Evolutionary conservation across 2,888 invertebrate genomes (phyloP), one percentile per base, ranked within the genome.

Genomic region (Sceliomorpha sp.): DNA sequence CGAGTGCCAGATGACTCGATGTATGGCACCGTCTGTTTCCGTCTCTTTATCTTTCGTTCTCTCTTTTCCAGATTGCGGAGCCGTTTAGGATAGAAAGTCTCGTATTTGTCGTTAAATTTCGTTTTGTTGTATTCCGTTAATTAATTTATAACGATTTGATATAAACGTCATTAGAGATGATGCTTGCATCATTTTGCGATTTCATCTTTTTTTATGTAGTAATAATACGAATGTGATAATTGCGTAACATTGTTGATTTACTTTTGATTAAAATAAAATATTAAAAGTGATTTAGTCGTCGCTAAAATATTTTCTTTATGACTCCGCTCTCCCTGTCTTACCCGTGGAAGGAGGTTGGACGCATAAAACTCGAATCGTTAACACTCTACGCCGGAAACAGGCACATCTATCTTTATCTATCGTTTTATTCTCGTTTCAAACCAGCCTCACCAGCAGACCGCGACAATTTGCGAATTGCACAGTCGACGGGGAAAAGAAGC

Each of bases 301-400:
- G 20, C 10, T 2, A 31, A 31, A 1, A 31, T 10, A 9, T 31
- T 31, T 31, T 31, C 20, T 20, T 9, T 5, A 5, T 20, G 20
- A 5, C 20, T 20, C 5, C 20, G 12, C 13, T 6, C 45, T 32
- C 14, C 27, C 1, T 40, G 34, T 20, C 20, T 20, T 20, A 20
- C 20, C 3, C 2, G 20, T 5, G 5, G 40, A 56, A 50, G 40
- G 27, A 26, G 48, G 26, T 26, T 50, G 36, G 26, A 74, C 78
- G 77, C 77, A 83, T 81, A 82, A 82, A 81, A 78, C 68, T 77
- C 77, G 77, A 84, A 83, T 86, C 82, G 83, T 85, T 86, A 85
- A 85, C 81, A 85, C 84, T 78, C 80, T 82, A 82, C 82, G 78
- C 85, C 86, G 86, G 86, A 86, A 86, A 84, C 82, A 76, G 77